A percentile compares a stretch with the other conserved stretches of the same genome.
Evolutionary conservation across 2,888 invertebrate genomes (phyloP).

Genomic region (Synergus itoensis): DNA sequence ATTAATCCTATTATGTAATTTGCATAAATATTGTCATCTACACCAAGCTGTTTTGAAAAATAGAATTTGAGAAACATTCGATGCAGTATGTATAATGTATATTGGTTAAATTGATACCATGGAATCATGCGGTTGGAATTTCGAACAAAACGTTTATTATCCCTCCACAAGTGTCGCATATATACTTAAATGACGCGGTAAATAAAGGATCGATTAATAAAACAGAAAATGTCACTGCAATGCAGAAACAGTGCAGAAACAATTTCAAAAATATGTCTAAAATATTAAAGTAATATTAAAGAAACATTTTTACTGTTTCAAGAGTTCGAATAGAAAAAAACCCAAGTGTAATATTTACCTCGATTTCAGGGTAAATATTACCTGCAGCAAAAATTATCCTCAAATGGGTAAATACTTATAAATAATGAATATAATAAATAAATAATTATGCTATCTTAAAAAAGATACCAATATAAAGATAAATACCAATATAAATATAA

Average conservation of each 20-base stretch:
- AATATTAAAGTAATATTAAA: too few species aligned
- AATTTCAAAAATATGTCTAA: neutral
- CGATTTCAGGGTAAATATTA: too few species aligned
- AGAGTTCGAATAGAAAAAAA: too few species aligned
- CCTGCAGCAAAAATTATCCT: too few species aligned
- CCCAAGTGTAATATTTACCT: too few species aligned
- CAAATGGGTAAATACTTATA: too few species aligned
- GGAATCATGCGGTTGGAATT: slow-evolving; percentile 15
- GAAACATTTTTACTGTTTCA: too few species aligned
- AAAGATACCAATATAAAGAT: too few species aligned
- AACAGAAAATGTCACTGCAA: neutral
- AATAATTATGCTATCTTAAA: too few species aligned
- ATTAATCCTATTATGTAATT: neutral
- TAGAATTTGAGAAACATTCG: neutral
- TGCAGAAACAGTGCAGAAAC: neutral
- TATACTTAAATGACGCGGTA: neutral
- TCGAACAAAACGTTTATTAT: slow-evolving; percentile 10
- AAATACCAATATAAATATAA: too few species aligned
- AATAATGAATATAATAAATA: too few species aligned
- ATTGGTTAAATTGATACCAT: neutral
- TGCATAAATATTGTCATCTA: neutral
- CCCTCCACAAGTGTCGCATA: neutral
- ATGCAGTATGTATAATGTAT: neutral
- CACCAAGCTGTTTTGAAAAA: neutral
- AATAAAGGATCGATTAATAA: neutral